Evolutionary conservation across 2,797 vertebrate genomes (phyloP), one percentile per base, ranked within the genome.

Genomic region (Pipistrellus pipistrellus): DNA sequence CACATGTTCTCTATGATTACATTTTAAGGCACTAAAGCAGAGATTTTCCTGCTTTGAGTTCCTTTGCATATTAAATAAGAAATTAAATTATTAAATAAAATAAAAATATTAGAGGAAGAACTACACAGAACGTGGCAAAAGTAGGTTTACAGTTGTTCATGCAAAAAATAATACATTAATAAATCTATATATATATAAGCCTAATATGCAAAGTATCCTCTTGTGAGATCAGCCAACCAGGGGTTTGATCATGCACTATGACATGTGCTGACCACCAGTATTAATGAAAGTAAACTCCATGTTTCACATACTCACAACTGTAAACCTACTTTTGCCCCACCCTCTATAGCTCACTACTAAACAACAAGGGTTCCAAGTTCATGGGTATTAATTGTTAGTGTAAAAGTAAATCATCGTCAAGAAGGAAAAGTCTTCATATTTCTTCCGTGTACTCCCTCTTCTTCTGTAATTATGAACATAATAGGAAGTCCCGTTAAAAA

Each of bases 401-500:
- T 68, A 41, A 85, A 78, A 69, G 18, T 46, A 82, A 64, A 93
- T n/a, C 13, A 35, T 59, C 41, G 51, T 11, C 5, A 87, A 35
- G 17, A 85, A 8, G 2, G 30, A 80, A 64, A 90, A 20, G 3
- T 38, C 2, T 64, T 76, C 23, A 27, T 62, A 4, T 48, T 84
- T 35, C 6, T 69, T 84, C 46, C 51, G 57, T 55, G 2, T 3
- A 10, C 15, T 32, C 25, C 2, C 4, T 38, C 9, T 82, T 48
- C 64, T 14, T 80, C 35, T 88, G 8, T 81, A 93, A 96, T 90
- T 66, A 93, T 71, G 76, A 51, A 77, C 15, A 51, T 38, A 82
- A 84, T 59, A 69, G 84, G 20, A 92, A 92, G 51, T 38, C 46
- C 15, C 66, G 78, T 71, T 96, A 95, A 82, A 82, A 95, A 78